These are phyloP conservation scores for Mizuhopecten yessoensis DNA, from an alignment of 1,140 invertebrate species.

Conservation along the genomic window DNA sequence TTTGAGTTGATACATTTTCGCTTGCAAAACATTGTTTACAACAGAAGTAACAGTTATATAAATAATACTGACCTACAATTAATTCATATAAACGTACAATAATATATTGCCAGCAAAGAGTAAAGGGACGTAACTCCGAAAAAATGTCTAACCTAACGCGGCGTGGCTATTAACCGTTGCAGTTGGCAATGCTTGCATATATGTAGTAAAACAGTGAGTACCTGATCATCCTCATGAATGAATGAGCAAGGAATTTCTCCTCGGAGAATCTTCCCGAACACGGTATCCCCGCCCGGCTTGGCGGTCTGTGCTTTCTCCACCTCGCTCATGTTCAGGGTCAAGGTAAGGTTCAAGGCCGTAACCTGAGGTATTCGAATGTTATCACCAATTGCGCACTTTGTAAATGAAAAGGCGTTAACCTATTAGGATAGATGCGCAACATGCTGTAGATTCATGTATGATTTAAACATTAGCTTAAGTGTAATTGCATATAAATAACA, in stretches of 20 bases:
- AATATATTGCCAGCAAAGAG: no score
- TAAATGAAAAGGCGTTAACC: neutral
- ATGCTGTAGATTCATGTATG: no score
- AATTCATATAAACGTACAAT: no score
- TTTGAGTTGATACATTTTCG: no score
- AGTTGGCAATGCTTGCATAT: neutral
- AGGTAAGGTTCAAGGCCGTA: conserved; percentile 8
- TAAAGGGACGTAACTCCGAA: neutral
- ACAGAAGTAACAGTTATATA: no score
- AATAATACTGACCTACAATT: no score
- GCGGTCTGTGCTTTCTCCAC: conserved; percentile 76
- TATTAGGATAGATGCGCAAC: neutral
- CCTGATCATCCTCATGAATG: conserved; percentile 79
- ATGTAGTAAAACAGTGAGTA: conserved; percentile 46
- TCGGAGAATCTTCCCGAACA: conserved; percentile 80
- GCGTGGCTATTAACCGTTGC: neutral
- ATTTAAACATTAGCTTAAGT: no score
- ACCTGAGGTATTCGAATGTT: neutral
- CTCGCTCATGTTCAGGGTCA: conserved; percentile 58
- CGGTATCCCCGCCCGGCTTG: conserved; percentile 77
- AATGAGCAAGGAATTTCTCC: conserved; percentile 77
- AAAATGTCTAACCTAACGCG: neutral
- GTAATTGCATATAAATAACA: no score
- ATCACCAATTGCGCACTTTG: neutral
- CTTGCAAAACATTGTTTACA: no score